Evolutionary conservation across 2,797 vertebrate genomes (phyloP).

Genomic region (Podarcis lilfordi): DNA sequence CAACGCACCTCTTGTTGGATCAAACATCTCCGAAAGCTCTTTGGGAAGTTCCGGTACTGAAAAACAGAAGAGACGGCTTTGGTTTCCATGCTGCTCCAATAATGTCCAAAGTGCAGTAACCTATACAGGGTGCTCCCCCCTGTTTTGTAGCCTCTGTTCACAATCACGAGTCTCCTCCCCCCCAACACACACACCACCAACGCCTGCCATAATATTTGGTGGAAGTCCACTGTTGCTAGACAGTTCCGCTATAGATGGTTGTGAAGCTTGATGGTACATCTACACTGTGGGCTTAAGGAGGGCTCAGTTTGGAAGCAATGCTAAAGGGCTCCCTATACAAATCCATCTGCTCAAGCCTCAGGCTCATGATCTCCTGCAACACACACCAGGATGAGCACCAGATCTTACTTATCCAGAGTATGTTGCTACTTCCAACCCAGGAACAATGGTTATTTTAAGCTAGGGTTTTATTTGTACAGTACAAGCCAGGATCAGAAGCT

Average conservation of each 20-base stretch:
- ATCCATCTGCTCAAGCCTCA: neutral
- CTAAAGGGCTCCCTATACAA: neutral
- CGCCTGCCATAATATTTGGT: neutral
- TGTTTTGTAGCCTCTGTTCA: neutral
- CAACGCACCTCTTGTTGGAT: conserved; percentile 91
- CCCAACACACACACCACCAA: too few species aligned
- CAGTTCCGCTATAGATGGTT: neutral
- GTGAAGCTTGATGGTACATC: neutral
- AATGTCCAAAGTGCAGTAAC: conserved; percentile 6
- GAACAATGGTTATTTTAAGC: neutral
- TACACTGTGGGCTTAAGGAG: neutral
- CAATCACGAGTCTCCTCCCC: neutral
- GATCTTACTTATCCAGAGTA: neutral
- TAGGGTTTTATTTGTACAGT: neutral
- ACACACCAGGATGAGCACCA: neutral
- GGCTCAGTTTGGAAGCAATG: neutral
- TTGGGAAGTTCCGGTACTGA: conserved; percentile 95
- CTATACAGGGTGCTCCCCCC: neutral
- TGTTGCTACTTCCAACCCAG: neutral
- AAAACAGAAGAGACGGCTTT: conserved; percentile 66
- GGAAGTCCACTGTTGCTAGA: neutral
- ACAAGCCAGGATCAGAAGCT: neutral
- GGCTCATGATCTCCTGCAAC: neutral
- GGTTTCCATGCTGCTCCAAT: conserved; percentile 5
- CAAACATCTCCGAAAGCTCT: conserved; percentile 98